Evolutionary conservation across 2,888 invertebrate genomes (phyloP).

Genomic region (Diabrotica balteata): DNA sequence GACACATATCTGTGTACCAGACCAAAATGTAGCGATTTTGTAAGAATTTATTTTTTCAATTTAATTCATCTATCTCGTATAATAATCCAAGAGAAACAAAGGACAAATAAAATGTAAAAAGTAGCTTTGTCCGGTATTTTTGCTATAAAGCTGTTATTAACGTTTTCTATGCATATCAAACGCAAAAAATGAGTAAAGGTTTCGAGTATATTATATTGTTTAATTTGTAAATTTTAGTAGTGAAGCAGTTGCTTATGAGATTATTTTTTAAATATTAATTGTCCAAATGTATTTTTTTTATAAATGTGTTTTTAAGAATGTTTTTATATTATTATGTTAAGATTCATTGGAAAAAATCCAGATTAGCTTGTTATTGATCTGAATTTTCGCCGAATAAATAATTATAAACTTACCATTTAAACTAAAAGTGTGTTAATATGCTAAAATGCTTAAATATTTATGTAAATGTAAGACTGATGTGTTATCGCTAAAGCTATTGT

Average conservation of each 20-base stretch:
- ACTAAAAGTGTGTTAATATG: constrained; percentile 35
- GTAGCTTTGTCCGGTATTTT: constrained; percentile 46
- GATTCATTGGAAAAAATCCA: constrained; percentile 10
- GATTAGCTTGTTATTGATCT: constrained; percentile 1
- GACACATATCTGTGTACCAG: constrained; percentile 53
- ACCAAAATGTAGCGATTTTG: constrained; percentile 53
- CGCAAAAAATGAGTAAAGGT: constrained; percentile 23
- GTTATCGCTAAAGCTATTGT: constrained; percentile 57
- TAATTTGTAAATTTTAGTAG: constrained; percentile 26
- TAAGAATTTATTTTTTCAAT: constrained; percentile 54
- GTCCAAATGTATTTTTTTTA: constrained; percentile 39
- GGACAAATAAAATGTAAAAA: constrained; percentile 39
- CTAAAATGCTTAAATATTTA: constrained; percentile 50
- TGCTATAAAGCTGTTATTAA: constrained; percentile 48
- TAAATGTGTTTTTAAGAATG: constrained; percentile 28
- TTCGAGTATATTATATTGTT: constrained; percentile 25
- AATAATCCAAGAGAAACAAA: constrained; percentile 33
- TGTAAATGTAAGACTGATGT: constrained; percentile 59
- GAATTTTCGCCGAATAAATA: constrained; percentile 13
- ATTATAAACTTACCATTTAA: constrained; percentile 25
- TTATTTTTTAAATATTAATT: constrained; percentile 40
- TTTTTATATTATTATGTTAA: constrained; percentile 38
- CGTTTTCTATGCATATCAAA: constrained; percentile 47
- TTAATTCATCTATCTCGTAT: constrained; percentile 42
- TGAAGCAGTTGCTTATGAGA: constrained; percentile 41